Percentiles rank a stretch among this genome's conserved stretches.
Evolutionary conservation across 2,797 vertebrate species (phyloP).

Genomic region (Anisognathus igniventris): DNA sequence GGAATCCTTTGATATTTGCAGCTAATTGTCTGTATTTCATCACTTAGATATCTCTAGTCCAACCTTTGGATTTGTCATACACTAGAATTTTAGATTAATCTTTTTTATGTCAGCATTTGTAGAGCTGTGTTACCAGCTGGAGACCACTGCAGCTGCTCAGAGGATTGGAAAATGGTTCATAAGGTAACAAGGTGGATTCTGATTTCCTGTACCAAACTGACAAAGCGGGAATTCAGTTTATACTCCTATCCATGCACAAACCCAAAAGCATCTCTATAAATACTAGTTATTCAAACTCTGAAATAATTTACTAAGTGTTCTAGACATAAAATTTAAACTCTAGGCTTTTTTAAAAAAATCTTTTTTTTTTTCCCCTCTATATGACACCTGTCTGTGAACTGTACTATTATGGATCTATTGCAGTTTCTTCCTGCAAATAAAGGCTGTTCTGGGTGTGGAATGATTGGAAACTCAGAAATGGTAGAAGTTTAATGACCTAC

Average conservation of each 20-base stretch:
- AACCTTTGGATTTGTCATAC: not conserved
- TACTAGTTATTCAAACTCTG: not conserved
- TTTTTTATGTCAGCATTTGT: not conserved
- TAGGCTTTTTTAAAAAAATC: too few relatives aligned
- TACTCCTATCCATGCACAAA: not conserved
- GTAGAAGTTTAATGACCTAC: not conserved
- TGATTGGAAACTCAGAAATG: not conserved
- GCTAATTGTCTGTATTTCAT: not conserved
- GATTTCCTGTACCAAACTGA: not conserved
- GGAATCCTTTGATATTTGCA: not conserved
- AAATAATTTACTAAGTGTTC: not conserved
- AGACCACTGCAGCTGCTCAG: not conserved
- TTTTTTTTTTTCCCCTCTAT: fast-evolving
- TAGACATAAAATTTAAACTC: not conserved
- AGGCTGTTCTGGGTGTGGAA: not conserved
- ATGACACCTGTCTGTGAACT: not conserved
- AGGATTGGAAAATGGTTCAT: not conserved
- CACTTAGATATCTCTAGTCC: not conserved
- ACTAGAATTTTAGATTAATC: not conserved
- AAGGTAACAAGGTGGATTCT: not conserved
- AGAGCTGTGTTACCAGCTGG: not conserved
- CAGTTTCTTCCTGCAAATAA: not conserved
- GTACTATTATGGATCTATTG: not conserved
- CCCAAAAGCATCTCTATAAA: not conserved
- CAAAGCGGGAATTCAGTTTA: not conserved